phyloP scores from a whole-genome alignment of 2,888 invertebrate species.

The Malthinus flaveolus region DNA sequence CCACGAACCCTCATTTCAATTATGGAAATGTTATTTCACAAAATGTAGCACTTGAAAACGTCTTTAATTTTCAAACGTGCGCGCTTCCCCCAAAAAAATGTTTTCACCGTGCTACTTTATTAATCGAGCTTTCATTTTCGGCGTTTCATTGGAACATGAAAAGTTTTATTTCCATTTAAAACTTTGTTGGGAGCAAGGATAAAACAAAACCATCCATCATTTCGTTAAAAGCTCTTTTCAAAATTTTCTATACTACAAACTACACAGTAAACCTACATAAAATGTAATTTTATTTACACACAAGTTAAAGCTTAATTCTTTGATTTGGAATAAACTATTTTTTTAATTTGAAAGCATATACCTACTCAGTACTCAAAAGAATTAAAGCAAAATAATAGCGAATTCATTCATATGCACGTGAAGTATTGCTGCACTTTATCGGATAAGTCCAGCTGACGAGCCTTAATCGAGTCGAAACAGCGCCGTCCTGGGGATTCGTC shows the following conservation, averaged over 20 bases:
- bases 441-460: too few species aligned
- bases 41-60: conserved; percentile 22
- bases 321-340: too few species aligned
- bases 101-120: conserved; percentile 18
- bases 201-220: conserved; percentile 23
- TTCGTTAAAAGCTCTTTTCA: conserved; percentile 15
- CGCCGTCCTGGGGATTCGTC: too few species aligned
- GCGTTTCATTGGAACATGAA: conserved; percentile 22
- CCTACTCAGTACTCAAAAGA: too few species aligned
- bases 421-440: too few species aligned
- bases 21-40: conserved; percentile 34
- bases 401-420: too few species aligned
- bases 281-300: not conserved
- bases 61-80: conserved; percentile 20
- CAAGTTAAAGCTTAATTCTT: too few species aligned
- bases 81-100: conserved; percentile 13
- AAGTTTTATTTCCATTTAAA: conserved; percentile 27
- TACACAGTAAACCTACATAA: conserved; percentile 10
- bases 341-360: too few species aligned
- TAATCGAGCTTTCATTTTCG: conserved; percentile 23
- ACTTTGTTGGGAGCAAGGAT: conserved; percentile 16
- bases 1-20: conserved; percentile 36
- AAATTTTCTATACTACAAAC: conserved; percentile 10
- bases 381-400: too few species aligned
- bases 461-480: too few species aligned